phyloP scores from a whole-genome alignment of 1,140 invertebrate species.

The Brachionus paranguensis region DNA sequence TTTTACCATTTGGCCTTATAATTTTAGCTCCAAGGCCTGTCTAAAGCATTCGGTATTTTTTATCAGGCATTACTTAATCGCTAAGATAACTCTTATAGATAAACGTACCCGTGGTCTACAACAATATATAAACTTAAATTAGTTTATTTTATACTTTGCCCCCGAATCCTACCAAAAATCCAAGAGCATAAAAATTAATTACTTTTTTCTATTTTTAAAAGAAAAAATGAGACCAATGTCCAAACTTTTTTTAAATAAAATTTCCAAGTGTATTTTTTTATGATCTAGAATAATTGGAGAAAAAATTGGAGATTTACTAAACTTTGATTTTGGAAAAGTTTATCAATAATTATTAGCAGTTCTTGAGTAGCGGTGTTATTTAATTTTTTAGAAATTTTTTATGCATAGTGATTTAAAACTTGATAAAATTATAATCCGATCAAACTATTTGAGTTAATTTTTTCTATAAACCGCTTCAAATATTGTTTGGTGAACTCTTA shows the following conservation, averaged over 20 bases:
- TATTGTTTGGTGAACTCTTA: no score
- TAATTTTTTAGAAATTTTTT: background rate
- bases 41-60: background rate
- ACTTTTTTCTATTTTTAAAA: background rate
- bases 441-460: background rate
- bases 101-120: background rate
- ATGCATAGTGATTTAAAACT: no score
- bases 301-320: background rate
- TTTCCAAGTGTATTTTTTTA: background rate
- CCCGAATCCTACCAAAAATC: background rate
- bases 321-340: background rate
- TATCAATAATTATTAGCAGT: background rate
- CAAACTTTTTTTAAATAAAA: background rate
- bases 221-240: background rate
- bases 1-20: background rate
- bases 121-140: background rate
- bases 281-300: background rate
- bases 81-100: background rate
- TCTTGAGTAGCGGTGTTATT: background rate
- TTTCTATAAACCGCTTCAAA: background rate
- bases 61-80: background rate
- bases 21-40: background rate
- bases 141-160: background rate
- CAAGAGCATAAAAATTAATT: background rate
- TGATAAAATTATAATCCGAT: background rate